These are phyloP conservation scores for Tretioscincus oriximinensis DNA, from an alignment of 2,113 vertebrate species.

Conservation along the genomic window DNA sequence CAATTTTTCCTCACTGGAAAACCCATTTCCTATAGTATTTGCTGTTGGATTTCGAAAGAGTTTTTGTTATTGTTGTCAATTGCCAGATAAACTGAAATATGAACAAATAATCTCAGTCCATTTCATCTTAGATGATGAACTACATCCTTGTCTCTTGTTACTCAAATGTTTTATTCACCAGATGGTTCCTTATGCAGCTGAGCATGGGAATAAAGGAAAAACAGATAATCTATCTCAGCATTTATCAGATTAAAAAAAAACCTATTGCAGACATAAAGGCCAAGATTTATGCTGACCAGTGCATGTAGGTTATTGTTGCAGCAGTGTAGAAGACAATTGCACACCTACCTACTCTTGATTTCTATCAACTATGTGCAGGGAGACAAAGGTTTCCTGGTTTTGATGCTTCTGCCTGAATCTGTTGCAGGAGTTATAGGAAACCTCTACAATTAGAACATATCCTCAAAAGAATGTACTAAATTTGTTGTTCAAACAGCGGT, in stretches of 20 bases:
- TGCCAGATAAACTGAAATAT: neutral
- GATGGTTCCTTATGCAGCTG: neutral
- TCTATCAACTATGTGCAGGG: too few relatives aligned
- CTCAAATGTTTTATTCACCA: neutral
- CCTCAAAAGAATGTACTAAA: too few relatives aligned
- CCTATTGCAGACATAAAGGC: too few relatives aligned
- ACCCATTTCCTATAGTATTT: slow-evolving; percentile 27
- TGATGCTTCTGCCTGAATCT: too few relatives aligned
- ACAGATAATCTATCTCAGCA: neutral
- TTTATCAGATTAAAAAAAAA: neutral
- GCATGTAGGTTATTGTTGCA: too few relatives aligned
- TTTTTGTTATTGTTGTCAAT: neutral
- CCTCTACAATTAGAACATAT: too few relatives aligned
- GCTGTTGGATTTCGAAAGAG: slow-evolving; percentile 36
- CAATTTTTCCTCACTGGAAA: slow-evolving; percentile 24
- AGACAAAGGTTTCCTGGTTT: too few relatives aligned
- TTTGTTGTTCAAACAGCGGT: too few relatives aligned
- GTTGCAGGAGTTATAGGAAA: too few relatives aligned
- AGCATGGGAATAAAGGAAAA: neutral
- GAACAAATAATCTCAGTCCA: neutral
- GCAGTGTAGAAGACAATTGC: too few relatives aligned
- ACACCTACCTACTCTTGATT: too few relatives aligned
- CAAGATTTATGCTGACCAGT: too few relatives aligned
- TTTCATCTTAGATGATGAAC: neutral
- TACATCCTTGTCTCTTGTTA: slow-evolving; percentile 2